Percentiles rank a stretch among this genome's conserved stretches.
These are phyloP conservation scores for Phalacrocorax aristotelis DNA, from an alignment of 2,113 vertebrate species.

Conservation along the genomic window DNA sequence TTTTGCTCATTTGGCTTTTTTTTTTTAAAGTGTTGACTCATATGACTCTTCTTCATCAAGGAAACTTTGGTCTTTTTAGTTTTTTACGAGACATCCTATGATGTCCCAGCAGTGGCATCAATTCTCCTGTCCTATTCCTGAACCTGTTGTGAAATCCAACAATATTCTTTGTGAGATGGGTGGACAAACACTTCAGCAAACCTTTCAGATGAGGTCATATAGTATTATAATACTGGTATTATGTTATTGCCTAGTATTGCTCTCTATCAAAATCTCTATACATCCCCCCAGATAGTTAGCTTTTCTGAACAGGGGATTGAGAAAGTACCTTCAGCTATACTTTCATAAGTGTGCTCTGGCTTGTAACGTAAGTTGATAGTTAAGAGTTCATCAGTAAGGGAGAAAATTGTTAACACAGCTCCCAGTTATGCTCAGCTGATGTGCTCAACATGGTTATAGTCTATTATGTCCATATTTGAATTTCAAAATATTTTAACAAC, in stretches of 20 bases:
- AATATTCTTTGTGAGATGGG: neutral
- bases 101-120: neutral
- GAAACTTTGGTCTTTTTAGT: neutral
- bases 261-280: neutral
- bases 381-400: neutral
- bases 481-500: neutral
- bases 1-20: neutral
- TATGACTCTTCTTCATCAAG: neutral
- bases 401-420: neutral
- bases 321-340: neutral
- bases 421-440: neutral
- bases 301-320: neutral
- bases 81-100: neutral
- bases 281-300: neutral
- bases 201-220: neutral
- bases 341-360: neutral
- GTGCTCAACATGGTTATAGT: neutral
- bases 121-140: neutral
- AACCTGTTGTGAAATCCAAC: neutral
- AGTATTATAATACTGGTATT: neutral
- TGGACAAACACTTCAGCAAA: neutral
- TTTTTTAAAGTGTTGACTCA: neutral
- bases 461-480: neutral
- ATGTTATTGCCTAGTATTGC: neutral
- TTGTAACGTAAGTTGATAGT: neutral